Evolutionary conservation across 1,140 invertebrate genomes (phyloP).

Genomic region (Ceratosolen fusciceps): DNA sequence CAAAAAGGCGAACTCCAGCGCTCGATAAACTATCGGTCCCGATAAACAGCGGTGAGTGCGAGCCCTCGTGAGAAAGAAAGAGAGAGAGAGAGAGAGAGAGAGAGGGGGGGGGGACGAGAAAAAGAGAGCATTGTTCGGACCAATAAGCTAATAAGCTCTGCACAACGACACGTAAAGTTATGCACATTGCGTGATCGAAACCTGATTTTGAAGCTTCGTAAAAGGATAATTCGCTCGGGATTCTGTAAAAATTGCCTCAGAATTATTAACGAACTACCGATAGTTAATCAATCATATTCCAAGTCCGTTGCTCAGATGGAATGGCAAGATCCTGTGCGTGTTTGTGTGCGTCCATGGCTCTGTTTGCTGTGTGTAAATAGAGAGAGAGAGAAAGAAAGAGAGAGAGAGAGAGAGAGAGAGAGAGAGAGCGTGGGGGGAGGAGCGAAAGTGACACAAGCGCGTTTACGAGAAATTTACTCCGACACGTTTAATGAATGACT

Average conservation of each 20-base stretch:
- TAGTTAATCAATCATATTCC: not conserved
- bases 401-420: too few species aligned
- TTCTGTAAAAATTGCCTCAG: not conserved
- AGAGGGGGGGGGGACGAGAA: too few species aligned
- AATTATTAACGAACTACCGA: not conserved
- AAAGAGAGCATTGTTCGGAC: too few species aligned
- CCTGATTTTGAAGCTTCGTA: not conserved
- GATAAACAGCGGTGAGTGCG: not conserved
- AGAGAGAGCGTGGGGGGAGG: not conserved
- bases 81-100: too few species aligned
- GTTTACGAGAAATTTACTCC: constrained; percentile 16
- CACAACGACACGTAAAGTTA: not conserved
- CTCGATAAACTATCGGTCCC: not conserved
- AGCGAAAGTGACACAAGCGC: constrained; percentile 19
- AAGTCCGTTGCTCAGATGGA: not conserved
- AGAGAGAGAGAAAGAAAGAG: too few species aligned
- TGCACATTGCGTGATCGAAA: not conserved
- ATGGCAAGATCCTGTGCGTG: too few species aligned
- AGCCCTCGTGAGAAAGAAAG: too few species aligned
- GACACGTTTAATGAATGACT: constrained; percentile 37
- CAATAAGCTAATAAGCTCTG: not conserved
- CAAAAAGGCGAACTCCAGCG: not conserved
- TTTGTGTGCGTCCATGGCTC: too few species aligned
- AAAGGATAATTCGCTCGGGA: not conserved
- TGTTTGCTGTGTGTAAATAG: too few species aligned